Conservation (phyloP, 2,113 vertebrate genomes). For the Corythaeola cristata region DNA sequence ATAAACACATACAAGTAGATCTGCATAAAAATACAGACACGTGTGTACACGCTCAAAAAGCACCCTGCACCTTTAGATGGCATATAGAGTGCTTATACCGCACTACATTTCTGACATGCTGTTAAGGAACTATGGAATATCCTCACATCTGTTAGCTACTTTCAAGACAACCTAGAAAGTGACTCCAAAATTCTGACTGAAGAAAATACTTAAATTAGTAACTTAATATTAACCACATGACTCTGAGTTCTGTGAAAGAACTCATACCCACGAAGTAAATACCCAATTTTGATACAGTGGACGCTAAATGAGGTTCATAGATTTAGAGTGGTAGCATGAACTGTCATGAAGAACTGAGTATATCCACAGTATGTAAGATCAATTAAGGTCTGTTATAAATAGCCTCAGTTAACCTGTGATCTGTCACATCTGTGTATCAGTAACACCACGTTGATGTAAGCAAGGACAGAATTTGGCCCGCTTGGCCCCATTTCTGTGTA, state of each 20-base stretch:
- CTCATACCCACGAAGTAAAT: not conserved
- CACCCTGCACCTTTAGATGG: not conserved
- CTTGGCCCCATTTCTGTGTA: not conserved
- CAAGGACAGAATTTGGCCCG: slow-evolving; percentile 7
- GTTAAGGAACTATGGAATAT: not conserved
- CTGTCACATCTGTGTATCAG: not conserved
- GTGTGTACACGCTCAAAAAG: not conserved
- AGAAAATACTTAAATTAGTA: not conserved
- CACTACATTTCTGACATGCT: rapidly evolving
- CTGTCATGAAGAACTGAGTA: not conserved
- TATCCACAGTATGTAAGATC: not conserved
- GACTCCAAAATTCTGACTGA: not conserved
- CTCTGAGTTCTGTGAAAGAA: not conserved
- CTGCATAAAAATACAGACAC: not conserved
- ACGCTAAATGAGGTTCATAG: not conserved
- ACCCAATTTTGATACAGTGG: not conserved
- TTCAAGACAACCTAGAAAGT: not conserved
- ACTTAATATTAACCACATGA: not conserved
- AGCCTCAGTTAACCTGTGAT: slow-evolving; percentile 18
- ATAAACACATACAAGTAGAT: not conserved
- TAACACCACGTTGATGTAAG: not conserved
- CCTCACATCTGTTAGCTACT: not conserved
- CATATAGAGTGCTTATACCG: not conserved
- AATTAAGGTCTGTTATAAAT: slow-evolving; percentile 27
- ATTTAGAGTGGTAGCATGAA: not conserved